Base-by-base conservation (phyloP, 2,113 vertebrate genomes). In the Gymnocephalus cernua region DNA sequence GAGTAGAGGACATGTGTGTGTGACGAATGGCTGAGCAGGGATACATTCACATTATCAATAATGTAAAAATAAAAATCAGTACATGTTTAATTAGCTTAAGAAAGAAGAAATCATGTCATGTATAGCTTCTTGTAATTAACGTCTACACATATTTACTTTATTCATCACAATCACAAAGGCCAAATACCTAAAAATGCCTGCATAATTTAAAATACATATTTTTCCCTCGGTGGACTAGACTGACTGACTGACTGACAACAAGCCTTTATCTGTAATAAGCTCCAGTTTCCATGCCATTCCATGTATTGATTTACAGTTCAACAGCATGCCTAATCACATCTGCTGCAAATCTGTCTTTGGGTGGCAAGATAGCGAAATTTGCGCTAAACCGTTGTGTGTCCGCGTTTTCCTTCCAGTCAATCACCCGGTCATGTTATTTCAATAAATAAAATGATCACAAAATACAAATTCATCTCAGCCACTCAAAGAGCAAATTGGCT, bases 281-380 rank as follows among this genome's bases (percentile, higher is more conserved):
- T 76, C 48, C 61, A 18, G 25, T 68, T 56, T 68, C 48, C 29
- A n/a, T n/a, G n/a, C n/a, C n/a, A n/a, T n/a, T n/a, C n/a, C n/a
- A 3, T 10, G 19, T 74, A 74, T 75, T 83, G 76, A 85, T 80
- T 83, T 11, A 45, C 54, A 44, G 27, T 75, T 66, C 32, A 19
- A 51, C 77, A 50, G 41, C 71, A 68, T 9, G 35, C 61, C 61
- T 3, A 44, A 61, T 56, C 73, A 63, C 79, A 71, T 14, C 56
- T 72, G 29, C 70, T 63, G 47, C 35, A 71, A 81, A 81, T 80
- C 45, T 65, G 16, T 4, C 35, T 38, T 38, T 21, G 21, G 21
- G 0, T 12, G 4, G 51, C 59, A 16, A 61, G 47, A 6, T 29
- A 15, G 15, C 9, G 1, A 67, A 51, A 53, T 68, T 4, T 23